Evolutionary conservation across 2,797 vertebrate species (phyloP).

Genomic region (Lacerta viridis): DNA sequence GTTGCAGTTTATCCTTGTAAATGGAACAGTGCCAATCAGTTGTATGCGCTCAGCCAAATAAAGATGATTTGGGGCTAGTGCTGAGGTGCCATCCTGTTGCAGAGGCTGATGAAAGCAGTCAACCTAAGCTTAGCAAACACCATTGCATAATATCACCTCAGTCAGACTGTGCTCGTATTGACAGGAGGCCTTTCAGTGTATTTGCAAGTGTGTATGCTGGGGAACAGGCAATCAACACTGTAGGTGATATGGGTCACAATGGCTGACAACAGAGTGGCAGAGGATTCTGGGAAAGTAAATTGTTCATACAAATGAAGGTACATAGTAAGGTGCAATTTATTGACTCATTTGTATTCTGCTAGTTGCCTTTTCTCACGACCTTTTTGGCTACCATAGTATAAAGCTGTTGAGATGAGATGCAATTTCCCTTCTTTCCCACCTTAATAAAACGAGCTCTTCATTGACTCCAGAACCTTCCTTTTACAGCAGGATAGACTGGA

Average conservation of each 20-base stretch:
- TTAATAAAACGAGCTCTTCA: neutral
- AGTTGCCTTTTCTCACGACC: neutral
- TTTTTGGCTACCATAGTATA: neutral
- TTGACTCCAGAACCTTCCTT: neutral
- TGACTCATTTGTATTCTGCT: neutral
- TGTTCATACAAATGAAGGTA: neutral
- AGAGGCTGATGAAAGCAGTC: neutral
- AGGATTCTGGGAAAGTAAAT: accelerated
- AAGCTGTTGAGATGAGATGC: neutral
- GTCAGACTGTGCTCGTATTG: neutral
- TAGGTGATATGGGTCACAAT: neutral
- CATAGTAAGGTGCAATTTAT: slow-evolving; percentile 7
- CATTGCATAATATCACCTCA: slow-evolving; percentile 6
- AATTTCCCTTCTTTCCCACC: neutral
- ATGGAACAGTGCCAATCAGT: neutral
- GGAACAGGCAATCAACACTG: neutral
- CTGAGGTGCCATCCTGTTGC: neutral
- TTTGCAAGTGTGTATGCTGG: neutral
- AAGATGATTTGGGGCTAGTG: neutral
- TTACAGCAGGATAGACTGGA: neutral
- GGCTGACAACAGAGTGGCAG: neutral
- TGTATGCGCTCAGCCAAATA: neutral
- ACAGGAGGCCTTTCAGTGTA: neutral
- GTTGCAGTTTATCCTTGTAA: neutral
- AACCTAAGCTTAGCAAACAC: neutral